phyloP scores from a whole-genome alignment of 2,888 invertebrate genomes.

The Ypsolopha scabrella region DNA sequence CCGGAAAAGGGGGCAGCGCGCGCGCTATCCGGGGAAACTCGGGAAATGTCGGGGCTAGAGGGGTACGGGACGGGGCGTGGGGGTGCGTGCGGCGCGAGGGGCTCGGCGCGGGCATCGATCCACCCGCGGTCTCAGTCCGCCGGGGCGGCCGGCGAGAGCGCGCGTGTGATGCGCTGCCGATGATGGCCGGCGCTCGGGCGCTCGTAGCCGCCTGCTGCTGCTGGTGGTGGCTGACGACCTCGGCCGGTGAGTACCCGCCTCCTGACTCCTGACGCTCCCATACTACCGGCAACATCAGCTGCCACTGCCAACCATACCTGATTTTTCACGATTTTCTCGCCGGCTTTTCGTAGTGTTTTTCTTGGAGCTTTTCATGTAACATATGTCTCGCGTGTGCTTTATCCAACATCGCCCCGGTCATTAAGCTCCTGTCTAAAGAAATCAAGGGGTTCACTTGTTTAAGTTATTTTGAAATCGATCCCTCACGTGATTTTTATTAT shows the following conservation, averaged over 20 bases:
- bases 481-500: not conserved
- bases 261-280: not conserved
- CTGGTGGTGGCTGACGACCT: conserved; percentile 66
- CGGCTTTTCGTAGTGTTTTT: conserved; percentile 7
- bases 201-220: conserved; percentile 66
- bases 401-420: conserved; percentile 27
- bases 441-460: conserved; percentile 11
- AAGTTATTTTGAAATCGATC: not conserved
- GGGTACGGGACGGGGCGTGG: conserved; percentile 22
- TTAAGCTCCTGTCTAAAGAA: conserved; percentile 8
- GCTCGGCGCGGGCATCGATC: conserved; percentile 41
- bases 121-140: conserved; percentile 43
- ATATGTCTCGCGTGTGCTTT: conserved; percentile 24
- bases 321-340: conserved; percentile 31
- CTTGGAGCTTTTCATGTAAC: conserved; percentile 5
- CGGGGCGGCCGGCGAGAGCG: conserved; percentile 69
- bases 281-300: not conserved
- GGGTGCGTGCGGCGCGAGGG: conserved; percentile 48
- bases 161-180: conserved; percentile 67
- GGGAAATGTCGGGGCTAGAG: conserved; percentile 55
- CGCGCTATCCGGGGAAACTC: conserved; percentile 68
- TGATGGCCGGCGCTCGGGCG: conserved; percentile 71
- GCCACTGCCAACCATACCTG: conserved; percentile 12
- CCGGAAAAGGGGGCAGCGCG: conserved; percentile 67
- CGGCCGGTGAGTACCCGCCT: conserved; percentile 60